Base-by-base conservation (phyloP, 1,140 invertebrate species). In the Drosophila erecta region DNA sequence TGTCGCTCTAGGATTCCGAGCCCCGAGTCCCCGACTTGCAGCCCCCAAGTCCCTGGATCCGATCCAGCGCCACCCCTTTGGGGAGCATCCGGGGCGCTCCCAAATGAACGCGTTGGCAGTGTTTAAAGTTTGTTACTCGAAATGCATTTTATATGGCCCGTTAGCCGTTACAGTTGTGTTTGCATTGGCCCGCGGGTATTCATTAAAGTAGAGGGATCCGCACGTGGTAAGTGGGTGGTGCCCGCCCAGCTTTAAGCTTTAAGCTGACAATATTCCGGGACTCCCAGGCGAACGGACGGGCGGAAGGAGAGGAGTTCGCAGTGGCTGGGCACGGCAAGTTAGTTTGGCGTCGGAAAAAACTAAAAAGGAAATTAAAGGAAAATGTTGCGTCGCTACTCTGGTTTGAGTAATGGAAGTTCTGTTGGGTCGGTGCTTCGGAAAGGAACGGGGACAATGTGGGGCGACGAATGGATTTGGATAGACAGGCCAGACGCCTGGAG, bases 351-450 rank as follows among this genome's bases (percentile, higher is more conserved):
- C 65, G 56, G 44, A 49, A 50, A 67, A 69, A 81, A 86, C 67
- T 78, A 81, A 86, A 86, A 78, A 86, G 83, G 83, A 86, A 86
- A 86, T 86, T 86, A 86, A 86, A 87, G 83, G 83, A 86, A 86
- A 86, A 87, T 77, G 76, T 81, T 86, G 83, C 83, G 83, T 83
- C 59, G 66, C 30, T 49, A 40, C 47, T 20, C 40, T 60, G 76
- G 83, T 81, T 87, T 86, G 83, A 86, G 83, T 86, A 86, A 86
- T 87, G 83, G 79, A 87, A 87, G 70, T 86, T 74, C 81, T 79
- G 70, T 75, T 62, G 75, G 64, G 20, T 57, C 41, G 24, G 27
- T 10, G 14, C 30, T n/a, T 22, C 4, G 22, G n/a, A 20, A 47
- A 33, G 15, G 6, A 2, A 7, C 24, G 15, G 22, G 33, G 60